phyloP scores from a whole-genome alignment of 2,888 invertebrate species.

The Eurytoma adleriae region DNA sequence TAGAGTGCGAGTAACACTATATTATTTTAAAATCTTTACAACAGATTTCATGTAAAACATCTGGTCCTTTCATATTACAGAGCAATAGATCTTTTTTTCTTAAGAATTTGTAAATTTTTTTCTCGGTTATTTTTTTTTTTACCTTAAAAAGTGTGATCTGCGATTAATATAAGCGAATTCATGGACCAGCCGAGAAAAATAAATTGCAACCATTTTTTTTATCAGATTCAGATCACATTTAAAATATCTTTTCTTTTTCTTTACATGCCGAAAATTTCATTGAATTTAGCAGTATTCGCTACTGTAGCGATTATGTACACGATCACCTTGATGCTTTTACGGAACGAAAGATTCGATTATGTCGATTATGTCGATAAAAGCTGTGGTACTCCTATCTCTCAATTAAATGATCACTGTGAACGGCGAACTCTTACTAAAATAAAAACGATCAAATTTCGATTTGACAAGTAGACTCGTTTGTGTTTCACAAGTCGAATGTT shows the following conservation, averaged over 20 bases:
- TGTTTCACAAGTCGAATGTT: conserved; percentile 37
- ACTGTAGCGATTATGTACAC: background rate
- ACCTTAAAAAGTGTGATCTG: too few relatives aligned
- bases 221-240: too few relatives aligned
- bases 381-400: too few relatives aligned
- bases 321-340: background rate
- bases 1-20: conserved; percentile 46
- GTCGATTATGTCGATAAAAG: too few relatives aligned
- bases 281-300: too few relatives aligned
- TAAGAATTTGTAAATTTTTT: conserved; percentile 13
- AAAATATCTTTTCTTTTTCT: too few relatives aligned
- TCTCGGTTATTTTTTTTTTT: background rate
- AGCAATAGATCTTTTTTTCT: background rate
- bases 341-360: too few relatives aligned
- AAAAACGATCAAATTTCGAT: conserved; percentile 19
- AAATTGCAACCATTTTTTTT: too few relatives aligned
- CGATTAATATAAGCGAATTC: background rate
- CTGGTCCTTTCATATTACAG: conserved; percentile 38
- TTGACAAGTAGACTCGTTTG: conserved; percentile 23
- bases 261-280: too few relatives aligned
- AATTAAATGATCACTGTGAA: background rate
- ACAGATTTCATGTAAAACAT: conserved; percentile 48
- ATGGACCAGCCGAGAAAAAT: too few relatives aligned
- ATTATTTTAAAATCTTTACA: conserved; percentile 49
- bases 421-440: background rate